A percentile compares a stretch with the other conserved stretches of the same genome.
Evolutionary conservation across 2,797 vertebrate genomes (phyloP).

Genomic region (Chaetodon trifasciatus): DNA sequence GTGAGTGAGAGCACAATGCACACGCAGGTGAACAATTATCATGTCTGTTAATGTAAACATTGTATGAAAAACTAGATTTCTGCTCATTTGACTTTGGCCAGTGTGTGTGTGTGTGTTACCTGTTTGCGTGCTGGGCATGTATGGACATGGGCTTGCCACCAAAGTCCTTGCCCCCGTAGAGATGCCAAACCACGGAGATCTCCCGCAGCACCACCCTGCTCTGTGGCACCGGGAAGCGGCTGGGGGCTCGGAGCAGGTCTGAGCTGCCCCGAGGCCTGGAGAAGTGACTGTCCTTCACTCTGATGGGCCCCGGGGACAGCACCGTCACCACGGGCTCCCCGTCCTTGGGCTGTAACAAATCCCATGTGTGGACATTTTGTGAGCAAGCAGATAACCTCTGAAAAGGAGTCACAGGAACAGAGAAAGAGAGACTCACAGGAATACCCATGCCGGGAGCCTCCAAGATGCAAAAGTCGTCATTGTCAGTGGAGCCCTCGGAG

Average conservation of each 20-base stretch:
- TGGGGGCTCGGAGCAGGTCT: constrained; percentile 90
- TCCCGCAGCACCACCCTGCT: constrained; percentile 92
- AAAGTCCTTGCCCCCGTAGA: constrained; percentile 94
- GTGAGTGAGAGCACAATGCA: neutral
- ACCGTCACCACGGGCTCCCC: constrained; percentile 92
- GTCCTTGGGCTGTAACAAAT: constrained; percentile 86
- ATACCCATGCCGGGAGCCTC: constrained; percentile 95
- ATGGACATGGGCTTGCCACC: constrained; percentile 83
- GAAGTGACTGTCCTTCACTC: constrained; percentile 90
- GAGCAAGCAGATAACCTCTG: neutral
- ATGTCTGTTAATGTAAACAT: neutral
- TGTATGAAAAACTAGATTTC: neutral
- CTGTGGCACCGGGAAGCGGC: constrained; percentile 91
- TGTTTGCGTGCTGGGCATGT: constrained; percentile 83
- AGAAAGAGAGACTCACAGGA: constrained; percentile 84
- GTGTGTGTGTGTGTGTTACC: constrained; percentile 65
- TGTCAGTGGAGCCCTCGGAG: constrained; percentile 89
- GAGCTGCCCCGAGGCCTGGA: constrained; percentile 91
- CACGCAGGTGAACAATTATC: neutral
- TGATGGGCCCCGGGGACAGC: constrained; percentile 85
- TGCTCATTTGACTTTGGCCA: neutral
- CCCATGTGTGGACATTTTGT: neutral
- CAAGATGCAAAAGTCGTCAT: constrained; percentile 95
- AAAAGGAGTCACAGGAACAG: neutral
- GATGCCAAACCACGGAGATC: constrained; percentile 93